A percentile compares a stretch with the other conserved stretches of the same genome.
These are phyloP conservation scores for Drosophila mayaguana DNA, from an alignment of 2,888 invertebrate species.

Conservation along the genomic window DNA sequence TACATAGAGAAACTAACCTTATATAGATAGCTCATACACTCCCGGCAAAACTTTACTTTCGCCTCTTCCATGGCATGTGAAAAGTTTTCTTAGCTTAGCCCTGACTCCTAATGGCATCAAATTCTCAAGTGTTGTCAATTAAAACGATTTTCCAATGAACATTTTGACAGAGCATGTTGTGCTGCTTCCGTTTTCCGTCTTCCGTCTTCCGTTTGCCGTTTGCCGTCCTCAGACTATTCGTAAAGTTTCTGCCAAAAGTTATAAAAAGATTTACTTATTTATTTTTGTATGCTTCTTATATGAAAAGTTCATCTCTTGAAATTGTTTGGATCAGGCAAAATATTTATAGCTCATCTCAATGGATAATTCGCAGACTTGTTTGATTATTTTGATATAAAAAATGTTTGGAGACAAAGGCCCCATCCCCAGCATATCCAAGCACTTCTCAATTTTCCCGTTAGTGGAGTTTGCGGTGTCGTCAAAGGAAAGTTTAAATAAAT, in stretches of 20 bases:
- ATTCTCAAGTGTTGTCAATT: constrained; percentile 28
- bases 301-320: neutral
- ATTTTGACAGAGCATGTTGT: neutral
- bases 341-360: constrained; percentile 19
- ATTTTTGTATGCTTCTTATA: neutral
- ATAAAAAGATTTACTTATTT: constrained; percentile 10
- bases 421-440: neutral
- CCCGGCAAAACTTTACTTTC: constrained; percentile 8
- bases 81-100: constrained; percentile 28
- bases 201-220: too few relatives aligned
- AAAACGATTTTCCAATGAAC: constrained; percentile 4
- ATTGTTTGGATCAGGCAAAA: constrained; percentile 10
- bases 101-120: constrained; percentile 15
- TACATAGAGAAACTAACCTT: neutral
- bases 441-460: neutral
- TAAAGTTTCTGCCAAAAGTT: neutral
- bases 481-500: constrained; percentile 72
- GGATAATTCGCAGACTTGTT: constrained; percentile 27
- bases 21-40: constrained; percentile 1
- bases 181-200: neutral
- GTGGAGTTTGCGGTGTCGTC: constrained; percentile 37
- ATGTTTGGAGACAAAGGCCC: constrained; percentile 9
- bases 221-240: too few relatives aligned
- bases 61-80: constrained; percentile 1
- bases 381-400: constrained; percentile 51